Evolutionary conservation across 2,888 invertebrate genomes (phyloP).

Genomic region (Melanchra persicariae): DNA sequence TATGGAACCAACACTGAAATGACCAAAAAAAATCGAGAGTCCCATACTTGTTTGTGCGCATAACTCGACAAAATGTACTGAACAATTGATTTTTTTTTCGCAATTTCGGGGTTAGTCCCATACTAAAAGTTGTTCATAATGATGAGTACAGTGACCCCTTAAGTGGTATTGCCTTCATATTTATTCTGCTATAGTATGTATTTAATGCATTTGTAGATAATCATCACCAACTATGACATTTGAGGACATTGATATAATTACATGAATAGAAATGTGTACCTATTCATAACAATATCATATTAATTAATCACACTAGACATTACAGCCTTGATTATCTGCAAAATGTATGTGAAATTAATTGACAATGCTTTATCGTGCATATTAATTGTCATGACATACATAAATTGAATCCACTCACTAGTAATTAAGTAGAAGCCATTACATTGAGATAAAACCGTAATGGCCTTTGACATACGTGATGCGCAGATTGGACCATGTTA

Average conservation of each 20-base stretch:
- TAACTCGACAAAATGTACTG: too few relatives aligned
- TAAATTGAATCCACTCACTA: constrained; percentile 30
- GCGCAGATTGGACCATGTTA: not conserved
- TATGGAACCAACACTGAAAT: too few relatives aligned
- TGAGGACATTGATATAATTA: not conserved
- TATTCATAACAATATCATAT: constrained; percentile 3
- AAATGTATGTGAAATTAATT: constrained; percentile 51
- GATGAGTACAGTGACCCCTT: too few relatives aligned
- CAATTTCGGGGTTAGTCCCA: too few relatives aligned
- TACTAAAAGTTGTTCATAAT: too few relatives aligned
- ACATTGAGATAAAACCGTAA: constrained; percentile 48
- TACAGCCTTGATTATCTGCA: constrained; percentile 37
- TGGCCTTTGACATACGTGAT: constrained; percentile 9
- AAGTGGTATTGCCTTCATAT: too few relatives aligned
- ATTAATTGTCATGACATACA: constrained; percentile 47
- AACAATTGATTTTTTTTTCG: too few relatives aligned
- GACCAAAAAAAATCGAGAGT: too few relatives aligned
- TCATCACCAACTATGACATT: not conserved
- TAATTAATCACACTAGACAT: constrained; percentile 29
- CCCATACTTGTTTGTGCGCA: too few relatives aligned
- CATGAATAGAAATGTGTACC: constrained; percentile 13
- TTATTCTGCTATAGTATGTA: too few relatives aligned
- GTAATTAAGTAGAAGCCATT: constrained; percentile 38
- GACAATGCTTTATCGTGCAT: constrained; percentile 43
- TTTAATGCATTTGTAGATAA: not conserved